Evolutionary conservation across 2,113 vertebrate genomes (phyloP), one percentile per base, ranked within the genome.

Genomic region (Colinus virginianus): DNA sequence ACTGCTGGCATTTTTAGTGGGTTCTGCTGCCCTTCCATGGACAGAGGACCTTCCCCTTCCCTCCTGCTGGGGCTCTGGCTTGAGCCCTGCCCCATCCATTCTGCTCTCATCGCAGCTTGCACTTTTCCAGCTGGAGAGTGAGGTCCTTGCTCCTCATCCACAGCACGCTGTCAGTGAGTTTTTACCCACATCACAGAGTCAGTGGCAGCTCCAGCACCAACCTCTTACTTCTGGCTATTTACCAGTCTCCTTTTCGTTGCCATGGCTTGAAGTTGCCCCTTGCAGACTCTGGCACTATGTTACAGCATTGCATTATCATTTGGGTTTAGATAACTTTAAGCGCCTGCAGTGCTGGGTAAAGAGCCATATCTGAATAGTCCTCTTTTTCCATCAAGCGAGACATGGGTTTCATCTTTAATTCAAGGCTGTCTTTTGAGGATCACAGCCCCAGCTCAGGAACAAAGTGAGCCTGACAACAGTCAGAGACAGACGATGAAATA

Each of bases 321-420:
- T 32, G 76, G 63, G 58, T 72, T 87, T 72, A 71, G 64, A 76
- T 58, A 83, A 46, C 16, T 80, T 43, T 13, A 61, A 71, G 67
- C 6, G 26, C 13, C 13, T 14, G 15, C 34, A 68, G 62, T 0
- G 1, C 78, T 55, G 90, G 42, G 14, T 48, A 70, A 22, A 67
- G 76, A 90, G 48, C 25, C 0, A 0, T 51, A 62, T 67, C 4
- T 2, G 46, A 80, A 48, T 36, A 1, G 0, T 45, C 56, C 64
- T 90, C 71, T 75, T 53, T 67, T 90, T 71, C 72, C 56, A 36
- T 68, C 86, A 86, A 75, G 77, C 80, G 68, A 94, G 91, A 91
- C 56, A 81, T 34, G 71, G 66, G 55, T 56, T 84, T 94, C 93
- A 93, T 94, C 93, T 91, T 96, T 95, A 94, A 90, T 94, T 96